Evolutionary conservation across 2,888 invertebrate genomes (phyloP).

Genomic region (Caenorhabditis sp.): DNA sequence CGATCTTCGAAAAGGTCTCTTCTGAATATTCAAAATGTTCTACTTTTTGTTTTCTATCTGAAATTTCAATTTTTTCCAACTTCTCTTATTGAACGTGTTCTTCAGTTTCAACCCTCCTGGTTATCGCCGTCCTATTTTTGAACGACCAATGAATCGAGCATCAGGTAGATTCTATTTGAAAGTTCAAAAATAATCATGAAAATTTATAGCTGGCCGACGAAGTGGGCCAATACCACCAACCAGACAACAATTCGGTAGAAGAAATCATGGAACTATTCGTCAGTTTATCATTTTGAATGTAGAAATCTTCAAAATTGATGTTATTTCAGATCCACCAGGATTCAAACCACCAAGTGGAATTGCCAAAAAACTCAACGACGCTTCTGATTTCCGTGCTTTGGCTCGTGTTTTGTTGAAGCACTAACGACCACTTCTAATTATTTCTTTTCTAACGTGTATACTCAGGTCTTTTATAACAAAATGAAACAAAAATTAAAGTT

Average conservation of each 20-base stretch:
- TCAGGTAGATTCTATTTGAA: neutral
- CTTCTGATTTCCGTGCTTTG: constrained; percentile 33
- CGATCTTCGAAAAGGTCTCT: too few relatives aligned
- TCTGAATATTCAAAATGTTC: too few relatives aligned
- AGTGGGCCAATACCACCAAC: neutral
- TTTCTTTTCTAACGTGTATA: neutral
- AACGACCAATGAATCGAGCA: neutral
- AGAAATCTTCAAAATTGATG: neutral
- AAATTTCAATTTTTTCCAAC: too few relatives aligned
- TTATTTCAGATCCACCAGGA: constrained; percentile 27
- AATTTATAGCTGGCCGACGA: neutral
- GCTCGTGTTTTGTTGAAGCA: constrained; percentile 35
- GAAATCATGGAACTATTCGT: neutral
- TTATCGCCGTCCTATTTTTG: neutral
- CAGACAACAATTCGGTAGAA: neutral
- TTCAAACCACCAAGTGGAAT: constrained; percentile 38
- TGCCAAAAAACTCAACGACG: constrained; percentile 38
- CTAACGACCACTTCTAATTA: constrained; percentile 5
- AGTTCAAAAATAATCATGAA: neutral
- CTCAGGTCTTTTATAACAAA: neutral
- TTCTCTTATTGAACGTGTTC: too few relatives aligned
- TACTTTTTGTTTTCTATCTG: too few relatives aligned
- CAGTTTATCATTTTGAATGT: neutral
- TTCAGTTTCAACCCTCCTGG: neutral
- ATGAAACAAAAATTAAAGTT: neutral